Conservation (phyloP, 2,888 invertebrate genomes). For the Chaetogeoica ovagalla region DNA sequence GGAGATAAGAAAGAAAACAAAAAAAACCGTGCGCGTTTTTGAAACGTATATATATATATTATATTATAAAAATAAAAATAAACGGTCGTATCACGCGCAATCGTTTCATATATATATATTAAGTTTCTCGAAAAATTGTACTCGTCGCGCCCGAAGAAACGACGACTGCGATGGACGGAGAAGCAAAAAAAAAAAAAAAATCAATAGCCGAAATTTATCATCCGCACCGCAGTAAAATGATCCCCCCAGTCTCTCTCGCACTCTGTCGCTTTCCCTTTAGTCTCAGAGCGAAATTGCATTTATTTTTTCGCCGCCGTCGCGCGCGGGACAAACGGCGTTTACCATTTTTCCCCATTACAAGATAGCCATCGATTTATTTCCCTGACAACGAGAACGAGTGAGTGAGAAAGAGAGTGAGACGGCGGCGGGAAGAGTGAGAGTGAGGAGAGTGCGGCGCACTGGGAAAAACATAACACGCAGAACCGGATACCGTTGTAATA, state of each 20-base stretch:
- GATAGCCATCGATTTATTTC: constrained; percentile 51
- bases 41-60: neutral
- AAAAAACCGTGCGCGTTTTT: neutral
- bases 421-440: too few species aligned
- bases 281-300: constrained; percentile 44
- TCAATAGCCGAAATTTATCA: constrained; percentile 49
- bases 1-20: neutral
- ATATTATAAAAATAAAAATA: too few species aligned
- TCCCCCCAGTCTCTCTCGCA: neutral
- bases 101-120: neutral
- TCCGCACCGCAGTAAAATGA: constrained; percentile 40
- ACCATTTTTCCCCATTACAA: constrained; percentile 51
- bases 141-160: neutral
- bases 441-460: neutral
- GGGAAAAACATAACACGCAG: constrained; percentile 12
- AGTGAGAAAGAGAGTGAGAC: neutral
- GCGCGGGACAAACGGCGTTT: constrained; percentile 28
- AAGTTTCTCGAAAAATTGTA: neutral
- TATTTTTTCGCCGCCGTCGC: constrained; percentile 36
- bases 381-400: constrained; percentile 32
- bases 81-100: neutral
- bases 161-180: neutral
- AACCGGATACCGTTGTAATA: constrained; percentile 42
- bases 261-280: neutral
- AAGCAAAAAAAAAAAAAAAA: neutral